phyloP scores from a whole-genome alignment of 1,140 invertebrate species.

The Oedothorax gibbosus region DNA sequence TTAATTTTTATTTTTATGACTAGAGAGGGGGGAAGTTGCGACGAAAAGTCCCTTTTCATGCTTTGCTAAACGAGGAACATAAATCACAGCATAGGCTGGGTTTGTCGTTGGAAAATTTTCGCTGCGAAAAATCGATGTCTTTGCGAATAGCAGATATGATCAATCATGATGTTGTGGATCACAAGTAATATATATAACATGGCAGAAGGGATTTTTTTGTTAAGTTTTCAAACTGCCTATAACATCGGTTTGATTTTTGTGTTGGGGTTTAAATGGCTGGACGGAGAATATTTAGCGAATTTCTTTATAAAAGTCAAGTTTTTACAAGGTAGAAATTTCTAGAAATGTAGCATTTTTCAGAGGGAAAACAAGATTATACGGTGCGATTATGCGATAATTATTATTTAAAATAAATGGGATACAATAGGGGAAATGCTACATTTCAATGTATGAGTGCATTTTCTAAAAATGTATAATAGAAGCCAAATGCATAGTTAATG shows the following conservation, averaged over 20 bases:
- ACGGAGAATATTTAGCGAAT: too few relatives aligned
- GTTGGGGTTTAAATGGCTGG: too few relatives aligned
- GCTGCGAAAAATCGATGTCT: conserved; percentile 44
- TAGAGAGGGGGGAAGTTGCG: background rate
- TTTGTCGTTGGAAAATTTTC: conserved; percentile 41
- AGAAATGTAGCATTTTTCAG: too few relatives aligned
- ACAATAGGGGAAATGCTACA: too few relatives aligned
- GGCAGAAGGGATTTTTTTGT: background rate
- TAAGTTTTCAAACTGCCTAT: conserved; percentile 18
- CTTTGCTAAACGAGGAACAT: conserved; percentile 56
- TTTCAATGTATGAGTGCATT: too few relatives aligned
- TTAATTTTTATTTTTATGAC: conserved; percentile 43
- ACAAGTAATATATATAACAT: background rate
- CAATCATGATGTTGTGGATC: conserved; percentile 37
- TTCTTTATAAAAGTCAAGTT: too few relatives aligned
- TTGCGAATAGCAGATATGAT: conserved; percentile 41
- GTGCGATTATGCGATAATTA: too few relatives aligned
- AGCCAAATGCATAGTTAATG: too few relatives aligned
- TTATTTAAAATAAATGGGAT: too few relatives aligned
- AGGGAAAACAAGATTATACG: too few relatives aligned
- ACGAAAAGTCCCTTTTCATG: conserved; percentile 50
- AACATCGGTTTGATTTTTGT: background rate
- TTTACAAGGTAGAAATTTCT: too few relatives aligned
- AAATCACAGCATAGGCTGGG: conserved; percentile 50
- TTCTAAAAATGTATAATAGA: too few relatives aligned